phyloP scores from a whole-genome alignment of 2,113 vertebrate genomes.

The Trematomus loennbergii region DNA sequence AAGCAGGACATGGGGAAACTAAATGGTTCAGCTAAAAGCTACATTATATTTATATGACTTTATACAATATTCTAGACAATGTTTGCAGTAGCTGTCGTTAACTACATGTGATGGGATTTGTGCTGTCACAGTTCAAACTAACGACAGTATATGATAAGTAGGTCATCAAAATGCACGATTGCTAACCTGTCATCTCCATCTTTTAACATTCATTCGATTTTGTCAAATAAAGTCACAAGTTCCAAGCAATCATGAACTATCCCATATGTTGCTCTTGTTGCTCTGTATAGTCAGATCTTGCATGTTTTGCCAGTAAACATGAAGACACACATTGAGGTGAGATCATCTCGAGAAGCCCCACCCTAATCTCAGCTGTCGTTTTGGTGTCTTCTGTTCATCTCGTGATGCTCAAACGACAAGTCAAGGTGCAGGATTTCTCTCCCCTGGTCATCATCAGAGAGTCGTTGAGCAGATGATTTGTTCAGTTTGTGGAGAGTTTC shows the following conservation, averaged over 20 bases:
- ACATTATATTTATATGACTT: too few species aligned
- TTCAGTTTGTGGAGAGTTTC: slow-evolving; percentile 44
- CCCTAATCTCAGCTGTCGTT: slow-evolving; percentile 1
- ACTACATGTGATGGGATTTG: too few species aligned
- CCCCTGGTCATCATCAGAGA: slow-evolving; percentile 24
- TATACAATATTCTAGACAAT: too few species aligned
- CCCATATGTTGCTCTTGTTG: not conserved
- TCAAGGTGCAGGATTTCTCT: slow-evolving; percentile 18
- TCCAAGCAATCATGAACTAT: not conserved
- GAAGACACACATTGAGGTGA: not conserved
- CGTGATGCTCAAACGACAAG: not conserved
- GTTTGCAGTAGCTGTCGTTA: too few species aligned
- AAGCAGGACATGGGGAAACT: too few species aligned
- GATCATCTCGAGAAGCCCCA: not conserved
- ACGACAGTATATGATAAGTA: too few species aligned
- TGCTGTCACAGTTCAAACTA: too few species aligned
- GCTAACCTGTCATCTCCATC: too few species aligned
- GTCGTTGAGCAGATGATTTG: slow-evolving; percentile 46
- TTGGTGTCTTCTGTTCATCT: slow-evolving; percentile 1
- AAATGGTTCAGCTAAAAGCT: too few species aligned
- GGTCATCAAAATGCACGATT: too few species aligned
- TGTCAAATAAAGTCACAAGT: not conserved
- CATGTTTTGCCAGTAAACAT: not conserved
- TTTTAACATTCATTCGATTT: too few species aligned
- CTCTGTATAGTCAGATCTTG: not conserved